These are phyloP conservation scores for Trisateles emortualis DNA, from an alignment of 2,888 invertebrate species.

Conservation along the genomic window DNA sequence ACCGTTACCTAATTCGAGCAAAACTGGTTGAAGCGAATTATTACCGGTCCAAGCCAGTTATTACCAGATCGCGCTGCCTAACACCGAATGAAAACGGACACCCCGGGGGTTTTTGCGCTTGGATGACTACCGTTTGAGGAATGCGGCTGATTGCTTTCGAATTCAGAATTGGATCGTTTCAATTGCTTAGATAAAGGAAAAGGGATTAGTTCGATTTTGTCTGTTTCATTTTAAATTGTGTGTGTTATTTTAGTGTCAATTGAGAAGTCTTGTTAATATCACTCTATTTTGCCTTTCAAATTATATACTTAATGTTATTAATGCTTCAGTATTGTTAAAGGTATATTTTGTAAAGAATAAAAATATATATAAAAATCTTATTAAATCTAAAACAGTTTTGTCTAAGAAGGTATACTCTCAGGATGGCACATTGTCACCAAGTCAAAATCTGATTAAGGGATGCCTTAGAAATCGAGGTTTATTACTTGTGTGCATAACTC, in stretches of 20 bases:
- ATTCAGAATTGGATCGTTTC: conserved; percentile 50
- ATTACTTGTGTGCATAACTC: no score
- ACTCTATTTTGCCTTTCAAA: conserved; percentile 6
- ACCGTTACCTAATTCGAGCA: conserved; percentile 56
- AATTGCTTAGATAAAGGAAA: conserved; percentile 34
- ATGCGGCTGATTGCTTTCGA: conserved; percentile 47
- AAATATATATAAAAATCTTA: no score
- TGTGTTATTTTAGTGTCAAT: conserved; percentile 1
- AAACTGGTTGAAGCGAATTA: conserved; percentile 57
- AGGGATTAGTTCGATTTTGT: conserved; percentile 27
- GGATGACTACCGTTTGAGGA: conserved; percentile 44
- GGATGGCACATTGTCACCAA: no score
- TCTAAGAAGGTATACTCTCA: no score
- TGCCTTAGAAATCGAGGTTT: no score
- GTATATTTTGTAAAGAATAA: no score
- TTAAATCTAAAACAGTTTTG: no score
- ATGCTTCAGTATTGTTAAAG: no score
- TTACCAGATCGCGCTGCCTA: conserved; percentile 50
- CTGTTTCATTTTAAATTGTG: conserved; percentile 17
- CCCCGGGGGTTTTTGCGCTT: conserved; percentile 51
- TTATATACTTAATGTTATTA: no score
- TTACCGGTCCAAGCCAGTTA: conserved; percentile 56
- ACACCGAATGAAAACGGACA: conserved; percentile 31
- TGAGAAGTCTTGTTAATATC: conserved; percentile 1
- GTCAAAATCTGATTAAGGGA: no score